Conservation (phyloP, 2,797 vertebrate genomes). For the Karalla daura region DNA sequence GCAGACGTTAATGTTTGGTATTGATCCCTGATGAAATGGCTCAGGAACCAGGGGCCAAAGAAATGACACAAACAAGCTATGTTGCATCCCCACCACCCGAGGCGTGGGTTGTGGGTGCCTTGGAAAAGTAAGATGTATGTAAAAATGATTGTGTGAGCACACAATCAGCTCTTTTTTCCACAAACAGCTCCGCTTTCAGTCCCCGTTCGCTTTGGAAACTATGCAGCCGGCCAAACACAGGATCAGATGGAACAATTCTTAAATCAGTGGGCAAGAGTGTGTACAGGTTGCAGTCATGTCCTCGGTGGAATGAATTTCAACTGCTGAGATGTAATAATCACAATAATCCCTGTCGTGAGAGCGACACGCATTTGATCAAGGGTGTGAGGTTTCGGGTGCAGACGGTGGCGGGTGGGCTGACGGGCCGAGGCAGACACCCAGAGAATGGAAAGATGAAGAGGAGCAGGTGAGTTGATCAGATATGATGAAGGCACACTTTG, state of each 20-base stretch:
- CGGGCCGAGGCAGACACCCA: constrained; percentile 44
- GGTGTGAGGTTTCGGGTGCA: constrained; percentile 18
- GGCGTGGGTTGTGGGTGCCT: not conserved
- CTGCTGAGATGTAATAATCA: not conserved
- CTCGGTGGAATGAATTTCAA: constrained; percentile 22
- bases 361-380: constrained; percentile 23
- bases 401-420: constrained; percentile 42
- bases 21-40: constrained; percentile 70
- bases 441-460: constrained; percentile 73
- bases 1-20: constrained; percentile 71
- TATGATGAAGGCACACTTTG: constrained; percentile 81
- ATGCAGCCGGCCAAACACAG: too few species aligned
- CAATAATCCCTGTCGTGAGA: not conserved
- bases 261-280: not conserved
- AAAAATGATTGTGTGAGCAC: too few species aligned
- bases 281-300: not conserved
- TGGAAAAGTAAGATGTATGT: not conserved
- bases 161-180: too few species aligned
- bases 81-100: constrained; percentile 52
- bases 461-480: constrained; percentile 77
- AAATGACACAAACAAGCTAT: constrained; percentile 66
- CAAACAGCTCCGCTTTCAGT: too few species aligned
- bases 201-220: too few species aligned
- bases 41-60: constrained; percentile 58
- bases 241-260: constrained; percentile 52